Conservation (phyloP, 2,888 invertebrate genomes). For the Cephus nigrinus region DNA sequence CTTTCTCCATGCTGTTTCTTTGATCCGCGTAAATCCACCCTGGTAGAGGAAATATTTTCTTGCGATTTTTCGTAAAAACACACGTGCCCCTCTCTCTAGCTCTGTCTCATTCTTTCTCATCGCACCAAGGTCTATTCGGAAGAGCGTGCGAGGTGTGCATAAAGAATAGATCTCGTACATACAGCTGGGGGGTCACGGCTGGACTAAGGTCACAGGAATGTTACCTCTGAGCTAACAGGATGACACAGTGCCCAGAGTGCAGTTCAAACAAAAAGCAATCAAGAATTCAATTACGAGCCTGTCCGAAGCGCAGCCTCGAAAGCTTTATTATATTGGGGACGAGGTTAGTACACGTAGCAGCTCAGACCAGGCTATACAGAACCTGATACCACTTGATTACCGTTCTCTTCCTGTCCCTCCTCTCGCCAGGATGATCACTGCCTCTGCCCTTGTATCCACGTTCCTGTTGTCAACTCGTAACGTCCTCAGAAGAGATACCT, state of each 20-base stretch:
- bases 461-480: background rate
- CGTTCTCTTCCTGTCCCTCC: background rate
- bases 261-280: slow-evolving; percentile 32
- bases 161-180: background rate
- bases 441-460: background rate
- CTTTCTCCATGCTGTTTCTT: background rate
- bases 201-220: slow-evolving; percentile 21
- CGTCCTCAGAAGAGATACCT: background rate
- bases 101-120: background rate
- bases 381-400: background rate
- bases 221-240: slow-evolving; percentile 20
- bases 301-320: background rate
- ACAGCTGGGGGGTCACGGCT: background rate
- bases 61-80: background rate
- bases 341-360: slow-evolving; percentile 6
- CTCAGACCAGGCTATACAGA: background rate
- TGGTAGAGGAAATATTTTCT: background rate
- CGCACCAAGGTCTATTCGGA: background rate
- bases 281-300: slow-evolving; percentile 29
- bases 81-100: background rate
- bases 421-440: background rate
- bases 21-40: background rate
- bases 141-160: background rate
- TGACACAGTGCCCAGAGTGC: slow-evolving; percentile 21
- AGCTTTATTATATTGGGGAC: slow-evolving; percentile 17